These are phyloP conservation scores for Dermochelys coriacea DNA, from an alignment of 2,797 vertebrate genomes.

Conservation along the genomic window DNA sequence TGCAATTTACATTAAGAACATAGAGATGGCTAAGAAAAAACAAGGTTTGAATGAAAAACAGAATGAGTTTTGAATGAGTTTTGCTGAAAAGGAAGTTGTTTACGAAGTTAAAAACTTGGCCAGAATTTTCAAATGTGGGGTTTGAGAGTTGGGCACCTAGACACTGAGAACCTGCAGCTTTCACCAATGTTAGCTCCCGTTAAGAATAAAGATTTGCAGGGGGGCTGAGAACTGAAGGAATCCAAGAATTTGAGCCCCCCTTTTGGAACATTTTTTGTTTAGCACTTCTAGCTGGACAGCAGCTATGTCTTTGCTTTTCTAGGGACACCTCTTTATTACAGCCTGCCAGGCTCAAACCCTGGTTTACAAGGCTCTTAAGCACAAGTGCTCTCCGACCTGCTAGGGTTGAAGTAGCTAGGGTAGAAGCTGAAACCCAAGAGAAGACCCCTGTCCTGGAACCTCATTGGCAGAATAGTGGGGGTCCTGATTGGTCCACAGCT, in stretches of 20 bases:
- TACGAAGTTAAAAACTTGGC: not conserved
- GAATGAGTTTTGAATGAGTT: not conserved
- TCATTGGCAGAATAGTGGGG: not conserved
- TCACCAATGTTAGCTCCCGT: not conserved
- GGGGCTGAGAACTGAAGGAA: not conserved
- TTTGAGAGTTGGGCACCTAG: not conserved
- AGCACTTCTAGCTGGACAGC: not conserved
- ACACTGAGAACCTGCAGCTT: not conserved
- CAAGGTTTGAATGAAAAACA: not conserved
- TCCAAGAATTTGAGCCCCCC: not conserved
- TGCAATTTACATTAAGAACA: conserved; percentile 44
- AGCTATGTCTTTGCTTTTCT: not conserved
- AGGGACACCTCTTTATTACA: not conserved
- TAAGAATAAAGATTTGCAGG: not conserved
- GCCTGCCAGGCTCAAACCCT: not conserved
- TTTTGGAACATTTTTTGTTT: not conserved
- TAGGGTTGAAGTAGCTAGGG: not conserved
- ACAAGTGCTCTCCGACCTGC: rapidly evolving
- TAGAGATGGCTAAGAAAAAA: conserved; percentile 7
- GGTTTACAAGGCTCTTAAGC: not conserved
- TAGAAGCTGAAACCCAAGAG: not conserved
- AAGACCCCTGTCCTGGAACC: not conserved
- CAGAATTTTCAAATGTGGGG: not conserved
- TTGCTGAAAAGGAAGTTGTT: not conserved
- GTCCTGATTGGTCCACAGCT: no score